Conservation (phyloP, 2,888 invertebrate species). For the Eurytoma adleriae region DNA sequence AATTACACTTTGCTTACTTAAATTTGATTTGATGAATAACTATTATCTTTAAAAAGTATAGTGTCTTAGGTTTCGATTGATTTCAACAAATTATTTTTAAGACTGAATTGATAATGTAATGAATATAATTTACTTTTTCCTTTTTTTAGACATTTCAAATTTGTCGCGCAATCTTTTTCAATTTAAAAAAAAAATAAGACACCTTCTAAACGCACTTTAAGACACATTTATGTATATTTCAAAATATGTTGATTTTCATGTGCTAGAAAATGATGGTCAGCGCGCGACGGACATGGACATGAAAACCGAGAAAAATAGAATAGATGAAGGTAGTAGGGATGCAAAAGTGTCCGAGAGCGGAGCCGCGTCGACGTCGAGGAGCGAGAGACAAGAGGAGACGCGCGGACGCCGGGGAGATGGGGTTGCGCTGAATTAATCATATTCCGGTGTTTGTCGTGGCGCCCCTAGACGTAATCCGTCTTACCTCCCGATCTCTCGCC, state of each 20-base stretch:
- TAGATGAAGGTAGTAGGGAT: not conserved
- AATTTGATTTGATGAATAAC: too few relatives aligned
- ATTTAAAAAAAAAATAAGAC: not conserved
- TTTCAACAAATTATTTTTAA: too few relatives aligned
- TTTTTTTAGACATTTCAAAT: not conserved
- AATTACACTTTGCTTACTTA: too few relatives aligned
- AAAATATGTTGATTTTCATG: too few relatives aligned
- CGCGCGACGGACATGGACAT: not conserved
- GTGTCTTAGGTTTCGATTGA: too few relatives aligned
- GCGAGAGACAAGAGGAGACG: constrained; percentile 48
- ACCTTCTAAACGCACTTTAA: not conserved
- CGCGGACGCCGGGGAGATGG: constrained; percentile 66
- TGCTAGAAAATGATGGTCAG: not conserved
- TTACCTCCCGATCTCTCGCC: constrained; percentile 73
- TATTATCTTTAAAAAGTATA: too few relatives aligned
- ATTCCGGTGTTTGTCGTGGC: constrained; percentile 76
- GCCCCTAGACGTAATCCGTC: constrained; percentile 75
- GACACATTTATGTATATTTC: not conserved
- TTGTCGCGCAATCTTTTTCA: not conserved
- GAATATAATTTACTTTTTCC: too few relatives aligned
- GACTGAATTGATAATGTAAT: too few relatives aligned
- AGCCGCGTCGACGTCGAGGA: constrained; percentile 32
- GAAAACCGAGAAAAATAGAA: not conserved
- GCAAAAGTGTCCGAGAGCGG: not conserved
- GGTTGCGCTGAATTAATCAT: constrained; percentile 75